Evolutionary conservation across 2,113 vertebrate genomes (phyloP), one percentile per base, ranked within the genome.

Genomic region (Scolopax mira): DNA sequence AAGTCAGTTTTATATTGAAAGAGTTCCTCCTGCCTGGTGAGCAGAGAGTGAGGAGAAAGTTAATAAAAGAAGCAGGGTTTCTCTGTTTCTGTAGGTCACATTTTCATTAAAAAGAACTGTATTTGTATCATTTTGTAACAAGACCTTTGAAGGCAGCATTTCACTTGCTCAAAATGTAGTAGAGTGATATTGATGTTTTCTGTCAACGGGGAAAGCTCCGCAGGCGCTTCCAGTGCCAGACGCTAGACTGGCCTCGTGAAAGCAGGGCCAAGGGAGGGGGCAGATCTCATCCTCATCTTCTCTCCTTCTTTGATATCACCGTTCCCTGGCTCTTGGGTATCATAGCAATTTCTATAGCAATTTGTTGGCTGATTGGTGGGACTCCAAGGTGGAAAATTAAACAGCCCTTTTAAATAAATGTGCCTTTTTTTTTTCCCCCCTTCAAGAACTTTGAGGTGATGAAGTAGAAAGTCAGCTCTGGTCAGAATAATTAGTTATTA

Each of bases 101-200:
- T 93, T 87, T 81, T 89, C 44, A 65, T 73, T 72, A 87, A 66
- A 90, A 81, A 54, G 41, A 78, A 24, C 19, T 71, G 6, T 79
- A 60, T 66, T 95, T 88, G 14, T 84, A 46, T 89, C 49, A 79
- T 87, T 94, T 55, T 62, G 30, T 90, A 84, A 39, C 57, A 81
- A 78, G 65, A 74, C 41, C 73, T 93, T 85, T 92, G 86, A 79
- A 90, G 54, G 65, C 48, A 84, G 24, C 25, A 18, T 93, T 95
- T 92, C 42, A 15, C 73, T 85, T 84, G 49, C n/a, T 60, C 48
- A 67, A 79, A 78, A 52, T 44, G 12, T 60, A 27, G 57, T 65
- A 41, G 57, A 51, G 5, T 27, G 64, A 6, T 71, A 70, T 85
- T 92, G 83, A 31, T 88, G 67, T 46, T 84, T 93, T 78, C 61